Percentiles rank a stretch among this genome's conserved stretches.
phyloP scores from a whole-genome alignment of 2,113 vertebrate genomes.

The Pseudorectes ferrugineus region DNA sequence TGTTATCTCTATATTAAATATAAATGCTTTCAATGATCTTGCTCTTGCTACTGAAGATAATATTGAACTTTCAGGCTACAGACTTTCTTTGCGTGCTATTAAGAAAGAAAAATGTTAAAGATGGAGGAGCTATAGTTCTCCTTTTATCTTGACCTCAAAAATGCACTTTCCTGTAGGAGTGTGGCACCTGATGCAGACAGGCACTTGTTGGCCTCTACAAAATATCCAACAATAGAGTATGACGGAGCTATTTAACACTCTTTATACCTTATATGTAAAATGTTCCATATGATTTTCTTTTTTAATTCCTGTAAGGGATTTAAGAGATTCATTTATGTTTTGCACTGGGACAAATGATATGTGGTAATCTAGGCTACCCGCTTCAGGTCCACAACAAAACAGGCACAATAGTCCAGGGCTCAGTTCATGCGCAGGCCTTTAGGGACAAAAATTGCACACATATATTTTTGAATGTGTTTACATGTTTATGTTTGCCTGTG shows the following conservation, averaged over 20 bases:
- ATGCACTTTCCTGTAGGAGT: neutral
- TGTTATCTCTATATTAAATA: neutral
- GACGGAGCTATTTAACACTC: neutral
- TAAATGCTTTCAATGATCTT: neutral
- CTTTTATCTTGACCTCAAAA: neutral
- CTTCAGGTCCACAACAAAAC: neutral
- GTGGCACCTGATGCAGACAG: neutral
- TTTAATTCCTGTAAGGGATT: neutral
- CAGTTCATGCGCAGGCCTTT: neutral
- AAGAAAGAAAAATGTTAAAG: neutral
- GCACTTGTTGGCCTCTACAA: neutral
- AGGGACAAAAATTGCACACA: neutral
- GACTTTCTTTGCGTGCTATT: rapidly evolving
- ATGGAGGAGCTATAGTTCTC: neutral
- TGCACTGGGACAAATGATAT: neutral
- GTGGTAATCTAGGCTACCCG: neutral
- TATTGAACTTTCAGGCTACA: neutral
- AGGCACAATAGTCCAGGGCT: rapidly evolving
- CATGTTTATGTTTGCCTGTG: rapidly evolving
- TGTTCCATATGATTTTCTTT: neutral
- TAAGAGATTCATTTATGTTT: neutral
- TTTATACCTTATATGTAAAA: neutral
- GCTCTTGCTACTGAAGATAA: neutral
- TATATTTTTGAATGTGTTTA: neutral
- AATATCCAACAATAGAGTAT: neutral